These are phyloP conservation scores for Platichthys flesus DNA, from an alignment of 2,113 vertebrate species.

Conservation along the genomic window DNA sequence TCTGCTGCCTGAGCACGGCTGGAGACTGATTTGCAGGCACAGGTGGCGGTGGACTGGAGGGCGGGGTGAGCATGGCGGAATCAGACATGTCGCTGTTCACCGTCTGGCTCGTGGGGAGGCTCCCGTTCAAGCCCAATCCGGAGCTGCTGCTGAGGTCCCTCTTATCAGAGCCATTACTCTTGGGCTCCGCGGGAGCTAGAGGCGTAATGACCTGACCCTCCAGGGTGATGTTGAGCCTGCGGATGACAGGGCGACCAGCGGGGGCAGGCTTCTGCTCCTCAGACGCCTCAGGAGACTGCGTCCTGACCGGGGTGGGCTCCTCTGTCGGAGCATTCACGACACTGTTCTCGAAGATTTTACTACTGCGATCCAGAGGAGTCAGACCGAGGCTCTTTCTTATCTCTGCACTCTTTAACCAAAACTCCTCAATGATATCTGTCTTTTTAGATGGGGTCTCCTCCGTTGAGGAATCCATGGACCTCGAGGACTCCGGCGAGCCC, in stretches of 20 bases:
- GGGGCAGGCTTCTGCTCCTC: constrained; percentile 80
- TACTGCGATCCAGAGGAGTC: constrained; percentile 87
- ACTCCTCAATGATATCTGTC: constrained; percentile 93
- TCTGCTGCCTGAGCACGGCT: constrained; percentile 85
- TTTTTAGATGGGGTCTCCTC: constrained; percentile 85
- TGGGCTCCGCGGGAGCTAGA: constrained; percentile 83
- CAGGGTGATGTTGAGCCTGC: constrained; percentile 84
- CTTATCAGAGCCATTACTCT: constrained; percentile 80
- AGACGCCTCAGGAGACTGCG: constrained; percentile 64
- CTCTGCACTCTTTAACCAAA: constrained; percentile 97
- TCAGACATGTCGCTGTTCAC: constrained; percentile 91
- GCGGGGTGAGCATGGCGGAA: constrained; percentile 95
- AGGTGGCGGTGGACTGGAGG: constrained; percentile 93
- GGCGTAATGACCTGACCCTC: constrained; percentile 88
- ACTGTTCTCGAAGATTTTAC: constrained; percentile 76
- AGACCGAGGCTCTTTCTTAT: constrained; percentile 94
- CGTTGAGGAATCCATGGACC: constrained; percentile 71
- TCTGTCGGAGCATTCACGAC: constrained; percentile 8
- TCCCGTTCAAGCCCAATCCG: constrained; percentile 91
- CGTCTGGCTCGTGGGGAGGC: constrained; percentile 87
- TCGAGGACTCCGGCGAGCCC: constrained; percentile 61
- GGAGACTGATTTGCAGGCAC: constrained; percentile 93
- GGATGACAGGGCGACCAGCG: constrained; percentile 80
- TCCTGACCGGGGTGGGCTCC: constrained; percentile 67
- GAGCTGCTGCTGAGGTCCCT: constrained; percentile 91